phyloP scores from a whole-genome alignment of 2,888 invertebrate species.

The Xylophagus ater region DNA sequence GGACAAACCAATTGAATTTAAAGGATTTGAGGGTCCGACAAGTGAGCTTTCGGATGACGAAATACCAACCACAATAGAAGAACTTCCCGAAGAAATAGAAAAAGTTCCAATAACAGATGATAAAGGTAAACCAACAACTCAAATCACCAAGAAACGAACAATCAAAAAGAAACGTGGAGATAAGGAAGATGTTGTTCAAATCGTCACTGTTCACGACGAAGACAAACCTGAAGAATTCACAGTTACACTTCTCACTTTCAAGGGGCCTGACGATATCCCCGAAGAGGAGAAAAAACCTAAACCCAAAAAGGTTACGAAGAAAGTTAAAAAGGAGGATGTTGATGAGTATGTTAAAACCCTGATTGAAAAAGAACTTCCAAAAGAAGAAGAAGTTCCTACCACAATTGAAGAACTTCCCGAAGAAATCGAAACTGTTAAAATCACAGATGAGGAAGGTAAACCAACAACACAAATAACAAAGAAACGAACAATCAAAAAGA shows the following conservation, averaged over 20 bases:
- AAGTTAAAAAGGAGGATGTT: constrained; percentile 25
- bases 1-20: constrained; percentile 16
- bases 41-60: no score
- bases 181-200: constrained; percentile 35
- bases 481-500: constrained; percentile 23
- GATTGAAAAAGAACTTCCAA: constrained; percentile 35
- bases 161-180: constrained; percentile 37
- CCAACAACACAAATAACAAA: constrained; percentile 18
- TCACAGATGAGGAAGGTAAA: constrained; percentile 31
- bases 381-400: no score
- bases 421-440: constrained; percentile 18
- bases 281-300: constrained; percentile 29
- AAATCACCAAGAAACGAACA: constrained; percentile 37
- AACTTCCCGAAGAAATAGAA: constrained; percentile 37
- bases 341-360: constrained; percentile 34
- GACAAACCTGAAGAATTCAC: constrained; percentile 31
- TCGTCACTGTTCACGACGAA: constrained; percentile 32
- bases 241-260: constrained; percentile 19
- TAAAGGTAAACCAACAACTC: constrained; percentile 34
- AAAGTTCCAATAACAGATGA: constrained; percentile 36
- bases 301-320: constrained; percentile 18
- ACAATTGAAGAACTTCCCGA: no score
- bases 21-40: constrained; percentile 31
- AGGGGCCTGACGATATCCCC: constrained; percentile 18
- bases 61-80: constrained; percentile 25